Percentiles rank a stretch among this genome's conserved stretches.
Conservation (phyloP, 2,888 invertebrate genomes). For the Drosophila rubida region DNA sequence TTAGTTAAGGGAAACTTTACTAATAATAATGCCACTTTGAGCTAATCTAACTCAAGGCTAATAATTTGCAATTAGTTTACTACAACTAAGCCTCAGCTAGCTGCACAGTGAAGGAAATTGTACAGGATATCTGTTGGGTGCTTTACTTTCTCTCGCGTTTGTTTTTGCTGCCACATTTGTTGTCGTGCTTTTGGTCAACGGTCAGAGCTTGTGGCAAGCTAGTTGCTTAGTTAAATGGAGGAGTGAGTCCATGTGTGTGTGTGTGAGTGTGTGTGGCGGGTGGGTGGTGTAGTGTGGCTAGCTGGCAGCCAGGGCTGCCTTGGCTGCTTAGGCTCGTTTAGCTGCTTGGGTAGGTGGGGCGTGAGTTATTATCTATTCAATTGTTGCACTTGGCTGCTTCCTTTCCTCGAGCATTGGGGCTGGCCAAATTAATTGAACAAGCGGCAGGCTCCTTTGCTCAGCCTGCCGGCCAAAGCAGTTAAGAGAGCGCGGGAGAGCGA, state of each 20-base stretch:
- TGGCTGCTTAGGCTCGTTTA: slow-evolving; percentile 14
- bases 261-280: slow-evolving; percentile 23
- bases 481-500: background rate
- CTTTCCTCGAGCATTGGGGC: slow-evolving; percentile 58
- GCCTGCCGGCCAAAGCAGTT: slow-evolving; percentile 12
- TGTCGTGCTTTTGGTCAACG: slow-evolving; percentile 54
- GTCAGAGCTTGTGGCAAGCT: slow-evolving; percentile 61
- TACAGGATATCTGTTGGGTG: slow-evolving; percentile 1
- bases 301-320: slow-evolving; percentile 5
- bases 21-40: no score
- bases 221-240: slow-evolving; percentile 42
- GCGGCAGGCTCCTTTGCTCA: slow-evolving; percentile 19
- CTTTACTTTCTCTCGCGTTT: background rate
- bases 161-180: slow-evolving; percentile 37
- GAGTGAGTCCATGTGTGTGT: slow-evolving; percentile 6
- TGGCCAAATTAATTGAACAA: slow-evolving; percentile 77
- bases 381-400: slow-evolving; percentile 75
- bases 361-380: slow-evolving; percentile 84
- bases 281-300: slow-evolving; percentile 61
- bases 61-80: background rate
- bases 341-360: slow-evolving; percentile 74
- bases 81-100: background rate
- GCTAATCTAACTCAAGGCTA: no score
- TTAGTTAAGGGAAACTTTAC: no score
- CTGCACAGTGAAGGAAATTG: no score